These are phyloP conservation scores for Hapalemur alaotrensis DNA, from an alignment of 2,797 vertebrate species.

Conservation along the genomic window DNA sequence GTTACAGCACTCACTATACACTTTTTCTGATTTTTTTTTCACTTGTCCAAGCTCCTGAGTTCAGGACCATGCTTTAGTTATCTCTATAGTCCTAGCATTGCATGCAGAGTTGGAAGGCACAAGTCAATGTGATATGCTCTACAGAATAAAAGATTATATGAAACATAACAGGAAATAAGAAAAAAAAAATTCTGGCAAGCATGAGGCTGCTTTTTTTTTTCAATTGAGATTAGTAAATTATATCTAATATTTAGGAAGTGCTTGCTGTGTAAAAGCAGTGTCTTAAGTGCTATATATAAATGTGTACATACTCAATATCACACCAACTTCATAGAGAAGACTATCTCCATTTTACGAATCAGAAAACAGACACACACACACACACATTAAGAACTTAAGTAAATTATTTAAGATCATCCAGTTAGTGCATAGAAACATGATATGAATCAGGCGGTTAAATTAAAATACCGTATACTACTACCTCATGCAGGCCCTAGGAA, in stretches of 20 bases:
- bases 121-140: not conserved
- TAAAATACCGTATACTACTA: not conserved
- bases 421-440: not conserved
- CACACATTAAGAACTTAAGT: not conserved
- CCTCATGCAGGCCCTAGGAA: not conserved
- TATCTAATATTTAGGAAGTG: not conserved
- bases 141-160: not conserved
- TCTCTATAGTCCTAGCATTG: not conserved
- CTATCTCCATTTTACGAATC: not conserved
- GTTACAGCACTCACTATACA: not conserved
- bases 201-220: not conserved
- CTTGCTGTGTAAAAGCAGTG: not conserved
- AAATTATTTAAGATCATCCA: not conserved
- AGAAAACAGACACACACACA: not conserved
- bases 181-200: not conserved
- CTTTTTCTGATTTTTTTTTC: not conserved
- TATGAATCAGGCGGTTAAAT: not conserved
- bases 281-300: not conserved
- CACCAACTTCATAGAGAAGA: not conserved
- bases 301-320: not conserved
- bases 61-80: not conserved
- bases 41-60: not conserved
- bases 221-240: not conserved
- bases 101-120: not conserved
- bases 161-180: not conserved